Evolutionary conservation across 1,140 invertebrate species (phyloP).

Genomic region (Glomeris maerens): DNA sequence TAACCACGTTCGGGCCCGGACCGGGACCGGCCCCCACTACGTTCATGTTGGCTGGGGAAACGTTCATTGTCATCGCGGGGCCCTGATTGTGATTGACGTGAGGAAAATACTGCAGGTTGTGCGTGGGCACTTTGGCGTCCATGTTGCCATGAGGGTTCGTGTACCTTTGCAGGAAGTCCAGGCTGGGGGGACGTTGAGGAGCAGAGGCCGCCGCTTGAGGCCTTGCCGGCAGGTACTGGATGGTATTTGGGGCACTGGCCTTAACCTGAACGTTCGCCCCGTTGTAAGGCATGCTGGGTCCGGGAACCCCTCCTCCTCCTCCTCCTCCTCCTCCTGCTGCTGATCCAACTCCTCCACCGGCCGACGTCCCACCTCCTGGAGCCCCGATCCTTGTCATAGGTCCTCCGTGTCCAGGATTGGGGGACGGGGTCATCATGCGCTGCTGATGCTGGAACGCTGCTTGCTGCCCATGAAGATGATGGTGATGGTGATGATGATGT

Average conservation of each 20-base stretch:
- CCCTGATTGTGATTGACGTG: slow-evolving; percentile 28
- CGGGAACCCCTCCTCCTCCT: slow-evolving; percentile 4
- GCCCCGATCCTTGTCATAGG: slow-evolving; percentile 54
- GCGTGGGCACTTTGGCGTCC: slow-evolving; percentile 52
- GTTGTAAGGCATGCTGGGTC: slow-evolving; percentile 13
- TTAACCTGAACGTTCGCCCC: slow-evolving; percentile 52
- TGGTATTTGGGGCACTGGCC: slow-evolving; percentile 90
- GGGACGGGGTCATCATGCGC: slow-evolving; percentile 15
- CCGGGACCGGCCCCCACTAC: slow-evolving; percentile 22
- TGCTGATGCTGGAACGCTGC: too few relatives aligned
- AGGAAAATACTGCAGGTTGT: slow-evolving; percentile 61
- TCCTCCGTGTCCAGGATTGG: slow-evolving; percentile 28
- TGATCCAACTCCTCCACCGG: not conserved
- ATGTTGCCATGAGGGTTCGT: slow-evolving; percentile 37
- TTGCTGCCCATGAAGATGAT: too few relatives aligned
- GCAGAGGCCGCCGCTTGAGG: slow-evolving; percentile 50
- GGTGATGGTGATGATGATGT: not conserved
- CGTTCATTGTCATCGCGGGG: slow-evolving; percentile 24
- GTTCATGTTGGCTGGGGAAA: slow-evolving; percentile 23
- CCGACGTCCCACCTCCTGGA: slow-evolving; percentile 1
- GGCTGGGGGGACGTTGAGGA: slow-evolving; percentile 63
- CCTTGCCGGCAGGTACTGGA: slow-evolving; percentile 88
- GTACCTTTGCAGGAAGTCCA: slow-evolving; percentile 81
- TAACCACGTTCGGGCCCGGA: slow-evolving; percentile 18
- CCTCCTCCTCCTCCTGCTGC: not conserved